phyloP scores from a whole-genome alignment of 2,888 invertebrate genomes.

The Hirtodrosophila trivittata region DNA sequence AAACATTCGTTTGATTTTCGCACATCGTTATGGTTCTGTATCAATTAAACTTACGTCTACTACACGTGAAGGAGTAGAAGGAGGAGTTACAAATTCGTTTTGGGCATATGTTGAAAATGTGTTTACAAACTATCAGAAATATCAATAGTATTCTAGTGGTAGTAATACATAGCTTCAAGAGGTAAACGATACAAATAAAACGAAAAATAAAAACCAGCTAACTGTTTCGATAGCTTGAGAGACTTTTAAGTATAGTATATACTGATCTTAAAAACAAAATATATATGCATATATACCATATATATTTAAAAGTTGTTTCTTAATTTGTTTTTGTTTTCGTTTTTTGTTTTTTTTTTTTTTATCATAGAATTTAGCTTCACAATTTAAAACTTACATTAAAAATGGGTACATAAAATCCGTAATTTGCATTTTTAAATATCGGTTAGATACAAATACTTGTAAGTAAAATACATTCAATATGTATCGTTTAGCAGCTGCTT shows the following conservation, averaged over 20 bases:
- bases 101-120: too few relatives aligned
- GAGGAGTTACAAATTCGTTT: conserved; percentile 66
- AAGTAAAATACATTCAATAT: conserved; percentile 29
- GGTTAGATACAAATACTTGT: conserved; percentile 35
- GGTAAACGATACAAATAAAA: conserved; percentile 36
- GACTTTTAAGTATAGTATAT: too few relatives aligned
- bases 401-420: conserved; percentile 49
- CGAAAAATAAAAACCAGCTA: too few relatives aligned
- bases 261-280: too few relatives aligned
- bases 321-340: not conserved
- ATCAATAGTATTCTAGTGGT: conserved; percentile 46
- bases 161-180: conserved; percentile 28
- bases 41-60: conserved; percentile 41
- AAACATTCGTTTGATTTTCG: conserved; percentile 52
- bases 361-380: too few relatives aligned
- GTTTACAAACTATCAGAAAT: conserved; percentile 38
- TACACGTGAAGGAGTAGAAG: conserved; percentile 41
- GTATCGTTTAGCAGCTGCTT: conserved; percentile 18
- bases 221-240: too few relatives aligned
- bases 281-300: too few relatives aligned
- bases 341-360: conserved; percentile 12
- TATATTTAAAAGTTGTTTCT: not conserved
- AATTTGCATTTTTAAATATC: conserved; percentile 22
- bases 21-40: conserved; percentile 40
- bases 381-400: conserved; percentile 70